Base-by-base conservation (phyloP, 2,888 invertebrate species). In the Glyphotaelius pellucidus region DNA sequence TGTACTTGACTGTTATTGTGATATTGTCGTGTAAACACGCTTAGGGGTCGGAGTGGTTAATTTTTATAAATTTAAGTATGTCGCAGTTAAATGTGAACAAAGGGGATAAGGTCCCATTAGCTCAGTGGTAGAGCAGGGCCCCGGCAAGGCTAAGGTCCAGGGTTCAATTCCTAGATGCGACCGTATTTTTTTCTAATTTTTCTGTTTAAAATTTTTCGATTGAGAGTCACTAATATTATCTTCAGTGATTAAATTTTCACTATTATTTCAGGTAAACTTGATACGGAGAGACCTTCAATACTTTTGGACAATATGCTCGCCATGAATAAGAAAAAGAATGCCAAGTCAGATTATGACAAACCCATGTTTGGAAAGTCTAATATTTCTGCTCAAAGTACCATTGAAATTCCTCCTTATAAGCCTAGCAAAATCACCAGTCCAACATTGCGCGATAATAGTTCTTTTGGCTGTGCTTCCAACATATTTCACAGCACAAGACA, bases 401-500 rank as follows among this genome's bases (percentile, higher is more conserved):
- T 25, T 42, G 86, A 86, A 9, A 86, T 38, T 47, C 30, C 38
- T 30, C 38, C 38, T 25, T 42, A 47, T 15, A 30, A 5, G 30
- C 38, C 30, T 32, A 90, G 47, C 11, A 31, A 79, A 32, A 90
- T 86, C 67, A 19, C 47, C 30, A 92, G 92, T 84, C 93, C 91
- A 14, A 93, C 91, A 9, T 42, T 92, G 52, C 83, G 90, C 3
- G 91, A 90, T 31, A 92, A 91, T 47, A 92, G 90, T 90, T 91
- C 91, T 19, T 92, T 92, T 42, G 92, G 89, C 35, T 81, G 79
- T 30, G 42, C 15, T 2, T 92, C 92, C 14, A 92, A 93, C 83
- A 91, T 93, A 30, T 93, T 93, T 86, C 93, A 92, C 30, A 93
- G 93, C 86, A 93, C 93, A 30, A 93, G 89, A 89, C 91, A 92